Evolutionary conservation across 2,113 vertebrate species (phyloP).

Genomic region (Pteronura brasiliensis): DNA sequence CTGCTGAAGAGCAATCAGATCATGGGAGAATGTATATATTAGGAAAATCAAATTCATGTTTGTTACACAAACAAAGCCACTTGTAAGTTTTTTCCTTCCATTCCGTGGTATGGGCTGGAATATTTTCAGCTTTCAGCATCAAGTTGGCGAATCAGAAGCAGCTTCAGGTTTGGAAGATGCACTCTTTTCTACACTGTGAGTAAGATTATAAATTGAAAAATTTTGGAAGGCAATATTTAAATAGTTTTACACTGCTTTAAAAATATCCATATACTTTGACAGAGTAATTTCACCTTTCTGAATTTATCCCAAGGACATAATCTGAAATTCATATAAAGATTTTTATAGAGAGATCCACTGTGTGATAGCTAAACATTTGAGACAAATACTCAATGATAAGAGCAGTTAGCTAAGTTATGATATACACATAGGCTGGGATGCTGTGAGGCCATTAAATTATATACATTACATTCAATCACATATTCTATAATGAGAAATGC

Average conservation of each 20-base stretch:
- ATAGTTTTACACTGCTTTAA: conserved; percentile 16
- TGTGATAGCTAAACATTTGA: background rate
- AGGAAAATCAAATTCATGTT: conserved; percentile 45
- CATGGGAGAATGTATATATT: conserved; percentile 8
- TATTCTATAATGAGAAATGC: background rate
- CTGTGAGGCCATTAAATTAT: background rate
- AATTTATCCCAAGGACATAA: conserved; percentile 9
- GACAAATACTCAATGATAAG: background rate
- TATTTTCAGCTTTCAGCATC: conserved; percentile 21
- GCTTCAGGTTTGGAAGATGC: background rate
- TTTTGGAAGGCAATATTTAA: conserved; percentile 3
- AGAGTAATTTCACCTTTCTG: conserved; percentile 38
- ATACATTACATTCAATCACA: background rate
- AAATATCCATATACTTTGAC: conserved; percentile 9
- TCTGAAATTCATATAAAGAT: conserved; percentile 40
- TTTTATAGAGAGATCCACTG: background rate
- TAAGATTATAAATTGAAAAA: conserved; percentile 16
- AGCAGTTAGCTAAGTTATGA: background rate
- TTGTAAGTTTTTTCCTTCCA: conserved; percentile 15
- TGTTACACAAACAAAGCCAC: background rate
- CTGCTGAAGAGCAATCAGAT: background rate
- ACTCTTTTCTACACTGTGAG: background rate
- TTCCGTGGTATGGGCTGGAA: background rate
- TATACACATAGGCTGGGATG: background rate
- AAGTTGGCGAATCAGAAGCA: conserved; percentile 25